phyloP scores from a whole-genome alignment of 2,888 invertebrate species.

The Dynastes maya region DNA sequence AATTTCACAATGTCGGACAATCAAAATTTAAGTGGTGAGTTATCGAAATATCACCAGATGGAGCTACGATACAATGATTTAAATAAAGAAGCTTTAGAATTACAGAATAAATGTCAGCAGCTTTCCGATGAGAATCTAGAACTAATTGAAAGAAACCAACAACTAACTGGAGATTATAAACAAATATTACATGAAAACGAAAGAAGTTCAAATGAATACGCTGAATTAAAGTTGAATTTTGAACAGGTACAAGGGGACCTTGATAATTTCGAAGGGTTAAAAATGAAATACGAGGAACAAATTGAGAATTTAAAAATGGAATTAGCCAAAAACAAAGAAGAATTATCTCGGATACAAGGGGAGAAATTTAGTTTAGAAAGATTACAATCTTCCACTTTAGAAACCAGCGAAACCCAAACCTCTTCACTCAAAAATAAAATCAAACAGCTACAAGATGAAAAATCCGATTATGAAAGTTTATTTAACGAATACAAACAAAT shows the following conservation, averaged over 20 bases:
- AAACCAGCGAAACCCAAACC: slow-evolving; percentile 38
- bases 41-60: slow-evolving; percentile 25
- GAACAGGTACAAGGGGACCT: slow-evolving; percentile 54
- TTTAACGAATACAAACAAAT: slow-evolving; percentile 43
- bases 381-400: slow-evolving; percentile 29
- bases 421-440: slow-evolving; percentile 33
- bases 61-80: slow-evolving; percentile 32
- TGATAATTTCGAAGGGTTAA: slow-evolving; percentile 46
- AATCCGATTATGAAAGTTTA: slow-evolving; percentile 38
- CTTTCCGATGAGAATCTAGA: slow-evolving; percentile 61
- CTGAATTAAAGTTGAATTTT: slow-evolving; percentile 62
- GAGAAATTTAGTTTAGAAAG: slow-evolving; percentile 28
- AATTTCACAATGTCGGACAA: slow-evolving; percentile 34
- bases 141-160: slow-evolving; percentile 61
- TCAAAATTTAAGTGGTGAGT: slow-evolving; percentile 43
- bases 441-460: slow-evolving; percentile 38
- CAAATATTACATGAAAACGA: slow-evolving; percentile 65
- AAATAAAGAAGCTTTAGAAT: slow-evolving; percentile 11
- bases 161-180: slow-evolving; percentile 64
- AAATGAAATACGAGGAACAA: slow-evolving; percentile 37
- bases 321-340: slow-evolving; percentile 11
- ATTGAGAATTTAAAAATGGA: slow-evolving; percentile 50
- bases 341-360: slow-evolving; percentile 16
- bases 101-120: slow-evolving; percentile 47
- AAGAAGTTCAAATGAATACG: slow-evolving; percentile 60